Base-by-base conservation (phyloP, 2,888 invertebrate species). In the Byasa hedistus region DNA sequence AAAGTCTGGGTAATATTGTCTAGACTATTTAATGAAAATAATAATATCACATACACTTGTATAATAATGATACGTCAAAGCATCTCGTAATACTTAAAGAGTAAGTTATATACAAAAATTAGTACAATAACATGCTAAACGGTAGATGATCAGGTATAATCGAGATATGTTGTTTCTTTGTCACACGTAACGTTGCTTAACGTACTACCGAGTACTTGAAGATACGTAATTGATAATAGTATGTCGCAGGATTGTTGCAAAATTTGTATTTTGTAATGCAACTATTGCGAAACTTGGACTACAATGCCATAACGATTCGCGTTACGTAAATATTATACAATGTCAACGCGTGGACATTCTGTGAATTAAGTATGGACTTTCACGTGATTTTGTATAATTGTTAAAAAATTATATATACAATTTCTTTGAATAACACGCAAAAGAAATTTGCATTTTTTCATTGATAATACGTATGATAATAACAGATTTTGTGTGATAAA, bases 171-270 rank as follows among this genome's bases (percentile, higher is more conserved):
- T 62, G 64, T 68, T 62, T 68, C 51, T 58, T 69, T 58, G 69
- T 68, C 57, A 70, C 69, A 69, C 63, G 62, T 69, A 63, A 56
- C 54, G 61, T 71, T 70, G 63, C 70, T 51, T 65, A 70, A 69
- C 70, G 22, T 51, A 54, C 63, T 44, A 61, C 48, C 59, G 39
- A 59, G 60, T 60, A 70, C 71, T 69, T 68, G 72, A 72, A 73
- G 70, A 74, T 70, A 69, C 71, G 68, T 69, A 68, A 69, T 65
- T 70, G 70, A 70, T 73, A 73, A 73, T 67, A 65, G 51, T 71
- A 69, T 69, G 70, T 73, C 71, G 70, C 69, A 69, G 70, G 57
- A 64, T 62, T 66, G 69, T 74, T 74, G 71, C 74, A 69, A 72
- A 73, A 72, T 69, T 64, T 65, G 57, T 68, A 68, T 69, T 68